Conservation (phyloP, 2,888 invertebrate species). For the Serrognathus titanus region DNA sequence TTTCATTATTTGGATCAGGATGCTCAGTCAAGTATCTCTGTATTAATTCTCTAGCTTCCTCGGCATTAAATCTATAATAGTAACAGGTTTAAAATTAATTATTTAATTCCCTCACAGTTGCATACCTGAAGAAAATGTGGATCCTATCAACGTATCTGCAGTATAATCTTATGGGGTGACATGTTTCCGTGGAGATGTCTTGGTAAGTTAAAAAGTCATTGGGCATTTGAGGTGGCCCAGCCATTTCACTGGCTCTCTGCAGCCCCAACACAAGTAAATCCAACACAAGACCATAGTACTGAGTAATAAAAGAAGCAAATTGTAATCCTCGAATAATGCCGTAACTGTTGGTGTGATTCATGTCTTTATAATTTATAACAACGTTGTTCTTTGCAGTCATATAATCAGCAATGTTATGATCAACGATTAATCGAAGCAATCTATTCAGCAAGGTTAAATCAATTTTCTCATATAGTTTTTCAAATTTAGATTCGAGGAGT, state of each 20-base stretch:
- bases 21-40: conserved; percentile 98
- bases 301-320: conserved; percentile 98
- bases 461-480: conserved; percentile 99
- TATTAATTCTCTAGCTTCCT: conserved; percentile 96
- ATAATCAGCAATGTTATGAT: conserved; percentile 99
- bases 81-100: not conserved
- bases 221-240: conserved; percentile 98
- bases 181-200: conserved; percentile 86
- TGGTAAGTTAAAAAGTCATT: conserved; percentile 99
- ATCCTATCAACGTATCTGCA: conserved; percentile 96
- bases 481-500: conserved; percentile 92
- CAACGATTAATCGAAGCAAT: conserved; percentile 92
- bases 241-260: conserved; percentile 97
- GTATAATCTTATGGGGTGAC: conserved; percentile 95
- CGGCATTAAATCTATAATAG: conserved; percentile 79
- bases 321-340: conserved; percentile 87
- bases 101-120: conserved; percentile 3
- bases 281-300: conserved; percentile 96
- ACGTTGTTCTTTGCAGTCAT: conserved; percentile 99
- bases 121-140: conserved; percentile 87
- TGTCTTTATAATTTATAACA: conserved; percentile 99
- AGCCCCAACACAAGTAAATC: conserved; percentile 96
- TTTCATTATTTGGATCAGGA: conserved; percentile 99
- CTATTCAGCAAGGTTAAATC: conserved; percentile 97
- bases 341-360: conserved; percentile 99